These are phyloP conservation scores for Pitangus sulphuratus DNA, from an alignment of 2,797 vertebrate genomes.

Conservation along the genomic window DNA sequence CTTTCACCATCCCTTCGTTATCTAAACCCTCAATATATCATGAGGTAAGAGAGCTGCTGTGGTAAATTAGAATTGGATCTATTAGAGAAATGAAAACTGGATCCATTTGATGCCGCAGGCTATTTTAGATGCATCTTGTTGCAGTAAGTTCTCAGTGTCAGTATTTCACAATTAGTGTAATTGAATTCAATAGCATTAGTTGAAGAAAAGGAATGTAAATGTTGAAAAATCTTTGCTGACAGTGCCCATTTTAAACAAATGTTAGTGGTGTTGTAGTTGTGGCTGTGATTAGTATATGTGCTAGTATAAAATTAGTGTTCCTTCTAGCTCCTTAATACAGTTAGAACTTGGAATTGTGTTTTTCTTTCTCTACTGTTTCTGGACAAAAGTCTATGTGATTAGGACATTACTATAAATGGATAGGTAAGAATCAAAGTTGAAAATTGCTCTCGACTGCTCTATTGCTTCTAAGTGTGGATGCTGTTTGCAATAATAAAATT, in stretches of 20 bases:
- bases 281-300: fast-evolving
- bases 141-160: background rate
- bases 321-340: background rate
- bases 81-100: background rate
- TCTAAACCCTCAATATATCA: conserved; percentile 98
- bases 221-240: background rate
- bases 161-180: background rate
- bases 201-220: background rate
- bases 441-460: background rate
- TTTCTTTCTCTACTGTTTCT: background rate
- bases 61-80: conserved; percentile 30
- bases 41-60: conserved; percentile 81
- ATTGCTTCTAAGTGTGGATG: background rate
- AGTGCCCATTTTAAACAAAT: background rate
- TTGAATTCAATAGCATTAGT: background rate
- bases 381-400: background rate
- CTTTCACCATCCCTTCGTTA: conserved; percentile 96
- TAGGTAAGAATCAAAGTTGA: background rate
- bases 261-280: background rate
- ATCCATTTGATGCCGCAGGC: background rate
- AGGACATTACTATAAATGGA: background rate
- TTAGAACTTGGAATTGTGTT: background rate
- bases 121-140: background rate
- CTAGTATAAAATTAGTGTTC: background rate
- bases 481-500: background rate